These are phyloP conservation scores for Drosophila santomea DNA, from an alignment of 1,140 invertebrate species.

Conservation along the genomic window DNA sequence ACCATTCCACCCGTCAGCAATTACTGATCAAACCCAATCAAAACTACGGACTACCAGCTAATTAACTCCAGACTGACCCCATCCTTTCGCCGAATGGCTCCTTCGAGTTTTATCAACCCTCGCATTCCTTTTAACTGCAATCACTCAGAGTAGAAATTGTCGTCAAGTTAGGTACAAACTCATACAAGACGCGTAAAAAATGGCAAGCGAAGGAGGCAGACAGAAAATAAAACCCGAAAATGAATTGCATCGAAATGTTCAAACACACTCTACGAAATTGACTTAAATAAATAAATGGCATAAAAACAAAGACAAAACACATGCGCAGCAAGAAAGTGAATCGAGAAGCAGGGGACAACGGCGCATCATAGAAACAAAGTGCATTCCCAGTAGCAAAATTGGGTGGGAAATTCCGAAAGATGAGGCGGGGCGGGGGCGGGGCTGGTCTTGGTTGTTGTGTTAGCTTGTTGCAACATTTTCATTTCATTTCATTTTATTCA, in stretches of 20 bases:
- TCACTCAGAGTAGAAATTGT: constrained; percentile 79
- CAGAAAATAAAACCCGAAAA: constrained; percentile 54
- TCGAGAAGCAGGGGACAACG: constrained; percentile 19
- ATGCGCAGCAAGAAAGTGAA: constrained; percentile 37
- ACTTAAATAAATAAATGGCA: constrained; percentile 82
- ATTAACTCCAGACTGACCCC: background rate
- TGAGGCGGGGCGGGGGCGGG: no score
- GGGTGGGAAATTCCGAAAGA: background rate
- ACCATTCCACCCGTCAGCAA: background rate
- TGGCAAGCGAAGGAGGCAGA: constrained; percentile 15
- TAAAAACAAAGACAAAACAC: constrained; percentile 80
- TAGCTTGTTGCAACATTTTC: constrained; percentile 76
- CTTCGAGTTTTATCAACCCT: background rate
- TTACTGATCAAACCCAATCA: constrained; percentile 6
- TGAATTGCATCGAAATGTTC: constrained; percentile 80
- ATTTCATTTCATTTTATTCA: constrained; percentile 70
- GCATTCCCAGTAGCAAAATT: constrained; percentile 43
- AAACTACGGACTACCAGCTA: background rate
- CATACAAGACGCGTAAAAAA: constrained; percentile 48
- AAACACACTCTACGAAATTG: constrained; percentile 81
- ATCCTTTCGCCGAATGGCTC: background rate
- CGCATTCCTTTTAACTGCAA: constrained; percentile 31
- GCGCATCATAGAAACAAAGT: constrained; percentile 59
- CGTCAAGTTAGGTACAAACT: constrained; percentile 53
- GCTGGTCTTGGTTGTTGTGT: constrained; percentile 18